Base-by-base conservation (phyloP, 2,888 invertebrate genomes). In the Callinectes sapidus region DNA sequence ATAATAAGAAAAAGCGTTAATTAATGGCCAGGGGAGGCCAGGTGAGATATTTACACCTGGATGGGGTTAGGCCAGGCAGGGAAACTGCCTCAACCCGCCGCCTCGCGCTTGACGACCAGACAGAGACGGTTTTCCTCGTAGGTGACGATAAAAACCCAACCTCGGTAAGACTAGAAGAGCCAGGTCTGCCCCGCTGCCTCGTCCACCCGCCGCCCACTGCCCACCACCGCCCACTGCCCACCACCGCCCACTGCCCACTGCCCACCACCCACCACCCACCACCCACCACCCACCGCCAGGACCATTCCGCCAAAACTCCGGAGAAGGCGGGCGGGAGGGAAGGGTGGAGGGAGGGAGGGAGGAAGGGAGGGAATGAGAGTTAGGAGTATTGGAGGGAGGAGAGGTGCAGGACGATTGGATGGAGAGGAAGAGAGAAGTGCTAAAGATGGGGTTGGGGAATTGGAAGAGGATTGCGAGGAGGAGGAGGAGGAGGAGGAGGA, bases 1-100 rank as follows among this genome's bases (percentile, higher is more conserved):
- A 92, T 90, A 92, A 90, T 90, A 77, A 86, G 89, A 39, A 90
- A 91, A 89, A 54, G 81, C 54, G 55, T 54, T 55, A 91, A 91
- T 81, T 89, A 54, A 91, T 81, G 87, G 48, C 42, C 28, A 35
- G 87, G 48, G 87, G 48, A 18, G 87, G 16, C 14, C 87, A 48
- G 87, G 87, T 87, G 87, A 87, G 87, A 48, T 87, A 48, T 42
- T 87, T 48, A 48, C 42, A 48, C 48, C 48, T 48, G 87, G 87
- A 48, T 87, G 87, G 87, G 87, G 87, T 87, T 87, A 48, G 87
- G 35, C 86, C 14, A n/a, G 81, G 23, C 85, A 42, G 55, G 88
- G 55, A 55, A 88, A 88, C 88, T 55, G 32, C 88, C n/a, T 48
- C 42, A 48, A n/a, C 71, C 81, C 35, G 81, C 81, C 35, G 32